phyloP scores from a whole-genome alignment of 2,888 invertebrate genomes.

The Polia nebulosa region DNA sequence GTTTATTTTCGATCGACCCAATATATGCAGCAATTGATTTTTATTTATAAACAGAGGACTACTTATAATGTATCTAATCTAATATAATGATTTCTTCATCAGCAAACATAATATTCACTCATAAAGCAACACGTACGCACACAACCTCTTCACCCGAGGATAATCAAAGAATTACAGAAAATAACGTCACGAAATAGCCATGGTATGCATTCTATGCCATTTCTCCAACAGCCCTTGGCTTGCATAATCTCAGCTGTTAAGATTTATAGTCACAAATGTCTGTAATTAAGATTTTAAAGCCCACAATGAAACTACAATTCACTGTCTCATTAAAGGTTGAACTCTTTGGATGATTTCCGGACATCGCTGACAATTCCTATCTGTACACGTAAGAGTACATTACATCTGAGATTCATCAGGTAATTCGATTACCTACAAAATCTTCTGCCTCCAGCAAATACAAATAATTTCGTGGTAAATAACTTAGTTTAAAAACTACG shows the following conservation, averaged over 20 bases:
- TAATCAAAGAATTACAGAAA: constrained; percentile 52
- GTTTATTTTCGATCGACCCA: no score
- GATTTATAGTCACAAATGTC: constrained; percentile 29
- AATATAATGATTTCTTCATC: constrained; percentile 5
- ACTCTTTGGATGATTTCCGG: not conserved
- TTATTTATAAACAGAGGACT: no score
- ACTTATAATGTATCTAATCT: not conserved
- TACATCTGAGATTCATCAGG: no score
- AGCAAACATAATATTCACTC: constrained; percentile 22
- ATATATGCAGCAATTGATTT: no score
- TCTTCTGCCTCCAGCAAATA: no score
- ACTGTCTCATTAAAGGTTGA: constrained; percentile 3
- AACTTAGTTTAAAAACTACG: no score
- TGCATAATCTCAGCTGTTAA: constrained; percentile 30
- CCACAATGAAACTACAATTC: not conserved
- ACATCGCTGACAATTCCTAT: no score
- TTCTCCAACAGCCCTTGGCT: constrained; percentile 37
- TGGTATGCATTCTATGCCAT: constrained; percentile 31
- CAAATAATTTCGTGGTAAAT: no score
- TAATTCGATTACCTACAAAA: no score
- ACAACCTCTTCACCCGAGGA: constrained; percentile 50
- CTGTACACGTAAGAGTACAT: no score
- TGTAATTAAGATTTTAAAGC: constrained; percentile 29
- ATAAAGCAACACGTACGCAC: constrained; percentile 43
- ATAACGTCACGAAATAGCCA: constrained; percentile 35